Conservation (phyloP, 2,888 invertebrate genomes). For the Sylvicola cinctus region DNA sequence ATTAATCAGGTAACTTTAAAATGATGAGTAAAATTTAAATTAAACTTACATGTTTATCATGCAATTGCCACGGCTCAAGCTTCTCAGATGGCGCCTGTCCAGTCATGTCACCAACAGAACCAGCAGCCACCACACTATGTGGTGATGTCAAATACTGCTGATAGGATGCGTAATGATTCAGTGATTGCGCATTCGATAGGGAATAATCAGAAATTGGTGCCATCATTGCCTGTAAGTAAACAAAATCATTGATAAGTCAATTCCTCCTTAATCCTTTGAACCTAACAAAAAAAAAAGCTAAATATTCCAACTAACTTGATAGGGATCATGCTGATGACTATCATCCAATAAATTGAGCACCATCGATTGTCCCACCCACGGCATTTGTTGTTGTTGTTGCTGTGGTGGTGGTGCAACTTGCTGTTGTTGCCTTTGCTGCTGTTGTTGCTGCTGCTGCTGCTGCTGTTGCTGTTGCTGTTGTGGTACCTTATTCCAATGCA, state of each 20-base stretch:
- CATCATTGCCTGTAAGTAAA: constrained; percentile 19
- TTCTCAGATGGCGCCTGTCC: background rate
- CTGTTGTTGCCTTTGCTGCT: constrained; percentile 8
- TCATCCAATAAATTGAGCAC: constrained; percentile 10
- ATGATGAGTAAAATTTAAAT: too few relatives aligned
- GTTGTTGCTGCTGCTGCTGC: constrained; percentile 6
- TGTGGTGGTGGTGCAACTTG: constrained; percentile 5
- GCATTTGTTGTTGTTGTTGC: constrained; percentile 11
- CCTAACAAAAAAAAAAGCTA: too few relatives aligned
- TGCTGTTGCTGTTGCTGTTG: constrained; percentile 3
- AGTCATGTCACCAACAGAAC: too few relatives aligned
- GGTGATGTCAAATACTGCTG: too few relatives aligned
- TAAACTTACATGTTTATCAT: constrained; percentile 23
- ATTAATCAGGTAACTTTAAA: too few relatives aligned
- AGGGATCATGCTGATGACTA: constrained; percentile 21
- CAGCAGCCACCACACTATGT: too few relatives aligned
- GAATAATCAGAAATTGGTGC: constrained; percentile 13
- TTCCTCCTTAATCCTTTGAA: too few relatives aligned
- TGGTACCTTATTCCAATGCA: background rate
- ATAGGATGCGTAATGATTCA: constrained; percentile 11
- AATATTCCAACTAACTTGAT: constrained; percentile 13
- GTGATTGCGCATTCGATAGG: constrained; percentile 20
- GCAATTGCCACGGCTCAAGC: constrained; percentile 20
- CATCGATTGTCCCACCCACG: constrained; percentile 5
- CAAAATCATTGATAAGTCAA: too few relatives aligned